Evolutionary conservation across 1,140 invertebrate species (phyloP).

Genomic region (Plutomurus gul): DNA sequence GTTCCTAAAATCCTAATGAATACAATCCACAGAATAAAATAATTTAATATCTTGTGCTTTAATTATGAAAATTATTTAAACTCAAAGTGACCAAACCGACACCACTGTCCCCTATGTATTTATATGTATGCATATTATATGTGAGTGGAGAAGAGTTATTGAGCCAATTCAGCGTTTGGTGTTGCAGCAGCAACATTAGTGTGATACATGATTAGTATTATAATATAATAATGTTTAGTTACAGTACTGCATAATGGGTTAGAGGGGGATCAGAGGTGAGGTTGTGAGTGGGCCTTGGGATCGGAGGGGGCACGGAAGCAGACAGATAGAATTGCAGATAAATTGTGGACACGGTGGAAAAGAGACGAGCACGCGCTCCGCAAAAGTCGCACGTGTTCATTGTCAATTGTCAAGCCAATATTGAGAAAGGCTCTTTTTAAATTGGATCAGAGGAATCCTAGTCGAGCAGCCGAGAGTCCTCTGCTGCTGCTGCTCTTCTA

Average conservation of each 20-base stretch:
- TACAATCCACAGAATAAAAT: no score
- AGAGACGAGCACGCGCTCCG: background rate
- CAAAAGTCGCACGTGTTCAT: slow-evolving; percentile 13
- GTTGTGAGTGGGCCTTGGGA: background rate
- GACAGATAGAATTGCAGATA: background rate
- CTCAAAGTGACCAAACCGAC: no score
- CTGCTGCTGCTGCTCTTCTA: background rate
- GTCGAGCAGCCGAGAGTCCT: background rate
- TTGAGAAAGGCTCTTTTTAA: slow-evolving; percentile 5
- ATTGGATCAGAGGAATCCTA: background rate
- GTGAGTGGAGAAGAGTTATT: no score
- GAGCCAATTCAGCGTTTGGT: no score
- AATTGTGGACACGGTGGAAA: background rate
- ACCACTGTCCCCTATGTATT: no score
- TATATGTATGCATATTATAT: no score
- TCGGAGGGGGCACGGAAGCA: background rate
- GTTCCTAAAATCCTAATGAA: no score
- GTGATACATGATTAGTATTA: no score
- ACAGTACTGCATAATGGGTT: background rate
- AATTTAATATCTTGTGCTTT: no score
- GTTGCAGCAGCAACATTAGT: no score
- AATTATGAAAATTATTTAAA: no score
- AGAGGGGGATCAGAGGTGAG: background rate
- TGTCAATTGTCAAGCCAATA: slow-evolving; percentile 19
- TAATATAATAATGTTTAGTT: no score